These are phyloP conservation scores for Petrocephalus zakoni DNA, from an alignment of 2,113 vertebrate species.

Conservation along the genomic window DNA sequence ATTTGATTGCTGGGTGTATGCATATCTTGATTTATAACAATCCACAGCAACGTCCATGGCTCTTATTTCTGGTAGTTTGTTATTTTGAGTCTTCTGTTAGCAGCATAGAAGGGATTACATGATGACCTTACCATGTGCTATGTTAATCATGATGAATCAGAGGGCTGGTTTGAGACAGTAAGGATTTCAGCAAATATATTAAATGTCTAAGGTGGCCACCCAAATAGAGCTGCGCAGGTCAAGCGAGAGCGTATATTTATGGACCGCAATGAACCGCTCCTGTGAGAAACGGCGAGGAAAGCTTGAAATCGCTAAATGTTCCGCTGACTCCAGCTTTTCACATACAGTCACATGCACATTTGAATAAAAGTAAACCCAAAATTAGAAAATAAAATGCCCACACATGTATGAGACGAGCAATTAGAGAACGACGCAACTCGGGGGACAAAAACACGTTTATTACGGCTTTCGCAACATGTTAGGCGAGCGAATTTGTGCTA, in stretches of 20 bases:
- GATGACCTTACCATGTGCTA: neutral
- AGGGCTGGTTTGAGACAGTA: neutral
- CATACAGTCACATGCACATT: neutral
- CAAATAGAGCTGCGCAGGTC: neutral
- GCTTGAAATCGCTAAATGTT: neutral
- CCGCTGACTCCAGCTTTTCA: neutral
- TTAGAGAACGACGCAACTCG: neutral
- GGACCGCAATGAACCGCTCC: neutral
- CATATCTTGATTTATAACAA: neutral
- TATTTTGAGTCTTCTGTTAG: neutral
- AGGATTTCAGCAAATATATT: neutral
- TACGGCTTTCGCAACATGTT: neutral
- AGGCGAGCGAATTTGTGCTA: neutral
- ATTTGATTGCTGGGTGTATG: neutral
- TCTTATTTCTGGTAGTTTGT: neutral
- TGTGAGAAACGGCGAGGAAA: neutral
- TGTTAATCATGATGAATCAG: constrained; percentile 6
- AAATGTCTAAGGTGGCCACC: neutral
- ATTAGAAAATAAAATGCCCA: neutral
- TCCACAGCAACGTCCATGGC: neutral
- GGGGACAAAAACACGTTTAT: neutral
- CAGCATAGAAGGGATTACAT: neutral
- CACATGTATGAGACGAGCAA: neutral
- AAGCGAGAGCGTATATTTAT: neutral
- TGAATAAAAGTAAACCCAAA: neutral